Evolutionary conservation across 2,113 vertebrate genomes (phyloP), one percentile per base, ranked within the genome.

Genomic region (Osmerus mordax): DNA sequence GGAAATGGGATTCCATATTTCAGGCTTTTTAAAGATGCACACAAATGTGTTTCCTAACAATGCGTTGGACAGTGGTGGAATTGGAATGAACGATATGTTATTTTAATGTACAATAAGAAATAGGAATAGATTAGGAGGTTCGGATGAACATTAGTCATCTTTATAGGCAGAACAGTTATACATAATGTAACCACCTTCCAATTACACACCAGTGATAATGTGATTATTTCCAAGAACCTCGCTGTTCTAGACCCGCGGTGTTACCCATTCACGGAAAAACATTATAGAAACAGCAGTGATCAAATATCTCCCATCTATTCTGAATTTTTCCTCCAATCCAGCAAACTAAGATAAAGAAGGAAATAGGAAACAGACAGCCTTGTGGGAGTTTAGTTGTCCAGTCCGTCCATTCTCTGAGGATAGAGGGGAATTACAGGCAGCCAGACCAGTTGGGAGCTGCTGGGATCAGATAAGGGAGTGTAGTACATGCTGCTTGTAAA

Each of bases 391-490:
- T 66, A 32, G 56, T 74, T 47, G 65, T 75, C 63, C 58, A n/a
- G 51, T 29, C 58, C 1, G 15, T 29, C 0, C 1, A 58, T 55
- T 69, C 78, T 81, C 71, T 0, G 1, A 58, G 54, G 76, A 67
- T 72, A 58, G 21, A 62, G 63, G 59, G 60, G 76, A 82, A 78
- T 86, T 73, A 80, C 76, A 36, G 77, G 61, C 76, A 73, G 55
- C 60, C 4, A 81, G 75, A 68, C 58, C 69, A 7, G 53, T 72
- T 80, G 76, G 69, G 19, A 62, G 67, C 69, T 73, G 73, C 21
- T 12, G 32, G 25, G 7, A 78, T 82, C 79, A 79, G 86, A 87
- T 81, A 83, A 84, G 79, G 62, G 36, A 58, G 56, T 56, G 73
- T 79, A 73, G 61, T 76, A 36, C 54, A 69, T 1, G 29, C 51